A percentile compares a stretch with the other conserved stretches of the same genome.
Conservation (phyloP, 2,797 vertebrate genomes). For the Chloroceryle inda region DNA sequence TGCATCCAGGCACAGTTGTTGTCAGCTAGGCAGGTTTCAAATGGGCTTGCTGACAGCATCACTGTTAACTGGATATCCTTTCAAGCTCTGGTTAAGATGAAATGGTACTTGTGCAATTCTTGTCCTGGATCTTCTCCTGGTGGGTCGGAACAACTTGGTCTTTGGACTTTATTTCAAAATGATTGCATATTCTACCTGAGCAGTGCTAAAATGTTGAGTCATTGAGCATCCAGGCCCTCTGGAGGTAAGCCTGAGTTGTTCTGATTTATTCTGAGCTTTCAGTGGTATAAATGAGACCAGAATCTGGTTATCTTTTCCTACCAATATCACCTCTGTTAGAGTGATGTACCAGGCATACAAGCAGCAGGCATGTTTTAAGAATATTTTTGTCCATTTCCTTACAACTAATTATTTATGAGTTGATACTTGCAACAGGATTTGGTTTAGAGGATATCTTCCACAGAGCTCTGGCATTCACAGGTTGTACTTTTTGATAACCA, state of each 20-base stretch:
- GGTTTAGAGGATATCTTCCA: neutral
- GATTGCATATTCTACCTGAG: neutral
- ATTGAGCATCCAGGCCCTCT: neutral
- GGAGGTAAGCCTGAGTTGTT: neutral
- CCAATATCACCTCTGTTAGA: neutral
- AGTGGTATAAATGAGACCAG: neutral
- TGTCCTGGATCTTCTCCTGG: neutral
- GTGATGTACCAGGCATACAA: neutral
- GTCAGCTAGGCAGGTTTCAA: neutral
- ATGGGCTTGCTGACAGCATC: neutral
- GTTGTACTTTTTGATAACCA: neutral
- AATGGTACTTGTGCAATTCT: neutral
- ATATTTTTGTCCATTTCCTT: neutral
- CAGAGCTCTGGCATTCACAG: neutral
- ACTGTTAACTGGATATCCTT: neutral
- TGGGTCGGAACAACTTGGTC: neutral
- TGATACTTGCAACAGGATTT: neutral
- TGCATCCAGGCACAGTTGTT: neutral
- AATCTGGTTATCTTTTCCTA: conserved; percentile 12
- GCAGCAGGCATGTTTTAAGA: neutral
- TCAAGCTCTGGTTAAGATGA: neutral
- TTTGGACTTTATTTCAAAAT: neutral
- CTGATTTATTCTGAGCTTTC: conserved; percentile 29
- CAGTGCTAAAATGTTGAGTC: neutral
- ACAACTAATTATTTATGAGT: neutral